These are phyloP conservation scores for Ophion slaviceki DNA, from an alignment of 2,888 invertebrate species.

Conservation along the genomic window DNA sequence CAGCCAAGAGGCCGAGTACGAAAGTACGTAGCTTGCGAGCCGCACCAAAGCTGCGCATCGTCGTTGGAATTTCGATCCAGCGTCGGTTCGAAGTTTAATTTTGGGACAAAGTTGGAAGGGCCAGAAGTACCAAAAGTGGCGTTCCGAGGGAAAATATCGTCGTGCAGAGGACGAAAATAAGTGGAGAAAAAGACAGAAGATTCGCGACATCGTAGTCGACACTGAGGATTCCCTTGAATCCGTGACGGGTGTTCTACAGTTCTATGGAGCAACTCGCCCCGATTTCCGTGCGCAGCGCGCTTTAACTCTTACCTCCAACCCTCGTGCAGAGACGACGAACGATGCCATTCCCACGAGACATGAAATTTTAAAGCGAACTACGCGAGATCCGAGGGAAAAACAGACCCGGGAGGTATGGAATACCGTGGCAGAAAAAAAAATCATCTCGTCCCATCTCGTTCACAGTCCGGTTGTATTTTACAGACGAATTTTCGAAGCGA, in stretches of 20 bases:
- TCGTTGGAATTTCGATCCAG: constrained; percentile 69
- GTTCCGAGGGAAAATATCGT: constrained; percentile 8
- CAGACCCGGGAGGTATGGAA: constrained; percentile 5
- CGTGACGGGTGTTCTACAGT: constrained; percentile 69
- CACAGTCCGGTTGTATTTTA: background rate
- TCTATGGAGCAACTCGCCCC: constrained; percentile 62
- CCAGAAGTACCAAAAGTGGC: constrained; percentile 22
- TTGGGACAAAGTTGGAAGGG: constrained; percentile 43
- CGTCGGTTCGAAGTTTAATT: constrained; percentile 71
- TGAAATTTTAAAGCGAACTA: constrained; percentile 74
- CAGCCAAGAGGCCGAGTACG: too few species aligned
- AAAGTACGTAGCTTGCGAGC: background rate
- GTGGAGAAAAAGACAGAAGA: constrained; percentile 26
- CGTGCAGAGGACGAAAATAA: background rate
- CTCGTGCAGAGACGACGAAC: constrained; percentile 55
- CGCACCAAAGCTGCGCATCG: constrained; percentile 48
- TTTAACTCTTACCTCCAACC: constrained; percentile 4
- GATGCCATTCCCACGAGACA: constrained; percentile 73
- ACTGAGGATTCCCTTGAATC: constrained; percentile 66
- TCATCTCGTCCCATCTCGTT: background rate
- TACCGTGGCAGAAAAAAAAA: constrained; percentile 13
- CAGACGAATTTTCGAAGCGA: constrained; percentile 14
- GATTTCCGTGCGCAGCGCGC: constrained; percentile 8
- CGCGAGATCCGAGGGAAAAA: constrained; percentile 19
- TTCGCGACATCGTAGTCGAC: constrained; percentile 26